Evolutionary conservation across 2,113 vertebrate genomes (phyloP).

Genomic region (Ia io): DNA sequence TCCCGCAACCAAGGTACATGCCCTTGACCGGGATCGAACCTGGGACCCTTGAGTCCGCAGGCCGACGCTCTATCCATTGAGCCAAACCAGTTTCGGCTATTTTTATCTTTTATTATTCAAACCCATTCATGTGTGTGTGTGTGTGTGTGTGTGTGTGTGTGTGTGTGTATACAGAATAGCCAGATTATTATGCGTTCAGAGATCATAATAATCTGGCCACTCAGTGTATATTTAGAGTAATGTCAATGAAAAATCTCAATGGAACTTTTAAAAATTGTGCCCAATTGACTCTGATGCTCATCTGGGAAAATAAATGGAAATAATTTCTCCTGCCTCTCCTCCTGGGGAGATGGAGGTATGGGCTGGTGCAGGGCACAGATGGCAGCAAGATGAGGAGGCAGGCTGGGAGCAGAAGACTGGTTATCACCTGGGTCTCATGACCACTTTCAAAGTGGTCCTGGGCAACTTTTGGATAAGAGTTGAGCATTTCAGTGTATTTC

Average conservation of each 20-base stretch:
- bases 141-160: too few species aligned
- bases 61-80: too few species aligned
- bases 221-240: not conserved
- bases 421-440: not conserved
- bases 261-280: not conserved
- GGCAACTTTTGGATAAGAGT: not conserved
- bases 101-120: not conserved
- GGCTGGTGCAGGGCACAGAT: not conserved
- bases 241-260: constrained; percentile 9
- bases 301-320: not conserved
- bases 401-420: not conserved
- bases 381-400: not conserved
- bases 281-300: not conserved
- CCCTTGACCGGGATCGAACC: too few species aligned
- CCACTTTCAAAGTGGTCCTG: not conserved
- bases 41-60: too few species aligned
- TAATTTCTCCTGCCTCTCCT: not conserved
- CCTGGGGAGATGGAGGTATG: not conserved
- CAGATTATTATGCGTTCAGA: too few species aligned
- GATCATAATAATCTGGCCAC: too few species aligned
- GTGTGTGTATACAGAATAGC: too few species aligned
- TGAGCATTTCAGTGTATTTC: not conserved
- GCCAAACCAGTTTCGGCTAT: too few species aligned
- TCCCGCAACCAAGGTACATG: too few species aligned
- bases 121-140: not conserved